phyloP scores from a whole-genome alignment of 2,113 vertebrate species.

The Syrmaticus mikado region DNA sequence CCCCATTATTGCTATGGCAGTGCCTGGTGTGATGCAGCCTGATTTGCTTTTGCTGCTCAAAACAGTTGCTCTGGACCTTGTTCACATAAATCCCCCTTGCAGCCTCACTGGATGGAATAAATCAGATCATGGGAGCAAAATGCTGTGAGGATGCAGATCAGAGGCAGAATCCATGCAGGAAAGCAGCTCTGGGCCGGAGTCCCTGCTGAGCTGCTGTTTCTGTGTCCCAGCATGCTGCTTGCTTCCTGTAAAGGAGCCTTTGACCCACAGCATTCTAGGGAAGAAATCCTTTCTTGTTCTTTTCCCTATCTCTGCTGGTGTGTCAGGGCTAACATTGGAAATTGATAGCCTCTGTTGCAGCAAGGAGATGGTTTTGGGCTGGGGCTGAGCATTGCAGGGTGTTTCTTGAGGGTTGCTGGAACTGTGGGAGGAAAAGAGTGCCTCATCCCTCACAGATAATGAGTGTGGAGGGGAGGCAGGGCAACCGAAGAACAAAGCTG shows the following conservation, averaged over 20 bases:
- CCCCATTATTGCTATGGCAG: background rate
- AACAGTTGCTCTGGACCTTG: background rate
- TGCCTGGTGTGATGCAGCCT: background rate
- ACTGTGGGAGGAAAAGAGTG: background rate
- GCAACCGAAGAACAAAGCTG: too few species aligned
- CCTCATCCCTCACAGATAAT: background rate
- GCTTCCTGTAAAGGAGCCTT: background rate
- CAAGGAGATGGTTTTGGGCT: background rate
- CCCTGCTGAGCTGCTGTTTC: background rate
- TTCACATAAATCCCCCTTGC: background rate
- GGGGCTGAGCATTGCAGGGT: background rate
- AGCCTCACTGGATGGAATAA: background rate
- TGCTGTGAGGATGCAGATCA: rapidly evolving
- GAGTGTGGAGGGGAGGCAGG: background rate
- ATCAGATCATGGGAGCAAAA: background rate
- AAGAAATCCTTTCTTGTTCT: background rate
- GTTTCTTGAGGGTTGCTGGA: background rate
- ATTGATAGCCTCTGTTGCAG: background rate
- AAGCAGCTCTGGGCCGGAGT: rapidly evolving
- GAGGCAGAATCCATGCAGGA: rapidly evolving
- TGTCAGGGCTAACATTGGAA: background rate
- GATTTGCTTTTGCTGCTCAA: background rate
- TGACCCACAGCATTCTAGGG: background rate
- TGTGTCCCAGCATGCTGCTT: background rate
- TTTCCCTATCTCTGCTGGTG: background rate